Evolutionary conservation across 2,113 vertebrate species (phyloP), one percentile per base, ranked within the genome.

Genomic region (Ptilonorhynchus violaceus): DNA sequence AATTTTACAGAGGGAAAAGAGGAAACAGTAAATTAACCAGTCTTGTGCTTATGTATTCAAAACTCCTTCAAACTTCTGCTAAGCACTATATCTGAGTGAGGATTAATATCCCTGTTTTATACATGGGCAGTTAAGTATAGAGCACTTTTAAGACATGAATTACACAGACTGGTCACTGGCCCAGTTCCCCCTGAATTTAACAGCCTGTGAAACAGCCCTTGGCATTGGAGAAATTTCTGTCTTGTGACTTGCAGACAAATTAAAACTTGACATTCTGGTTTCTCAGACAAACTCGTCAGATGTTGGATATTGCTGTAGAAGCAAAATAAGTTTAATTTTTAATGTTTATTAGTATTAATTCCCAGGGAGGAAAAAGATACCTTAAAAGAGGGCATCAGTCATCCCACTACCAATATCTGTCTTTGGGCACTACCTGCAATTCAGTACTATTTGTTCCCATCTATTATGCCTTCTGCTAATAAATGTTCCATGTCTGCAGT

Each of bases 391-490:
- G 8, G 11, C 80, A 69, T 92, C 76, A 81, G 68, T 85, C 82
- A 89, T 79, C 37, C 31, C 41, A 56, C 56, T 42, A 62, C 60
- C 52, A 52, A 12, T 72, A 78, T 86, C 75, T 9, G 6, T 92
- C 78, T 77, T 70, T 30, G 42, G 52, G 74, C 78, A 68, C 27
- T 53, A 50, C 44, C 78, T 89, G 78, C 69, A 77, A 27, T 87
- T 92, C 24, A 25, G 67, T 68, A 31, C 60, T 88, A 24, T 96
- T 95, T 94, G 67, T 91, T 88, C 55, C 70, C 78, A 77, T 90
- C 93, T 90, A 22, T 92, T 90, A 46, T 17, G 46, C 41, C 73
- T 93, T 76, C 78, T 95, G 87, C 87, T 96, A 77, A 86, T 84
- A 87, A 83, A 95, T 85, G 74, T 66, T 92, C 59, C 70, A 6